phyloP scores from a whole-genome alignment of 2,113 vertebrate species.

The Campylomormyrus tamandua region DNA sequence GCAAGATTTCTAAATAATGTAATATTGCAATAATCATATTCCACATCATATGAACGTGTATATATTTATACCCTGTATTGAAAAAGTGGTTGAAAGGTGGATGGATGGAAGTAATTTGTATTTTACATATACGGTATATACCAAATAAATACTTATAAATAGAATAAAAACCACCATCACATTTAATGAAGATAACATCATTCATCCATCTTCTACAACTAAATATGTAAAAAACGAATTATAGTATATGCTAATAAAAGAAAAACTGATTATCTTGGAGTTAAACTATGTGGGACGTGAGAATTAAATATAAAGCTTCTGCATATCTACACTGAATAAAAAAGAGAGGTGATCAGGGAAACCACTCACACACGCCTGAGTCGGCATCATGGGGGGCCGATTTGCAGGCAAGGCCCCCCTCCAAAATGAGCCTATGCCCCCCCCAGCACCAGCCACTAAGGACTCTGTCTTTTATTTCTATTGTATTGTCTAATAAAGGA shows the following conservation, averaged over 20 bases:
- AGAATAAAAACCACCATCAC: not conserved
- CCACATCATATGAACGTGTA: not conserved
- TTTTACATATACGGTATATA: not conserved
- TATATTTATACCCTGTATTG: not conserved
- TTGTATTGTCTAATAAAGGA: not conserved
- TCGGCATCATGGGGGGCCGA: not conserved
- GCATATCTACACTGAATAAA: not conserved
- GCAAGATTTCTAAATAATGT: not conserved
- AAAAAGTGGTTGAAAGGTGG: not conserved
- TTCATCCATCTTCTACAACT: not conserved
- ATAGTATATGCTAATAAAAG: not conserved
- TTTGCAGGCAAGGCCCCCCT: not conserved
- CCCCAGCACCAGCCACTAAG: not conserved
- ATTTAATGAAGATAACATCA: not conserved
- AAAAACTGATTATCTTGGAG: not conserved
- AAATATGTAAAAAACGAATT: not conserved
- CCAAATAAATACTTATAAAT: not conserved
- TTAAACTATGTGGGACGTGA: not conserved
- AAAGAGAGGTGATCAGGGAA: not conserved
- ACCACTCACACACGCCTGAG: not conserved
- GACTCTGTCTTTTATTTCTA: not conserved
- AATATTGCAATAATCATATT: not conserved
- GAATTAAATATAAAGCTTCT: not conserved
- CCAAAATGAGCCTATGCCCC: not conserved
- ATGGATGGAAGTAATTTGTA: not conserved